These are phyloP conservation scores for Anas platyrhynchos DNA, from an alignment of 2,113 vertebrate genomes.

Conservation along the genomic window DNA sequence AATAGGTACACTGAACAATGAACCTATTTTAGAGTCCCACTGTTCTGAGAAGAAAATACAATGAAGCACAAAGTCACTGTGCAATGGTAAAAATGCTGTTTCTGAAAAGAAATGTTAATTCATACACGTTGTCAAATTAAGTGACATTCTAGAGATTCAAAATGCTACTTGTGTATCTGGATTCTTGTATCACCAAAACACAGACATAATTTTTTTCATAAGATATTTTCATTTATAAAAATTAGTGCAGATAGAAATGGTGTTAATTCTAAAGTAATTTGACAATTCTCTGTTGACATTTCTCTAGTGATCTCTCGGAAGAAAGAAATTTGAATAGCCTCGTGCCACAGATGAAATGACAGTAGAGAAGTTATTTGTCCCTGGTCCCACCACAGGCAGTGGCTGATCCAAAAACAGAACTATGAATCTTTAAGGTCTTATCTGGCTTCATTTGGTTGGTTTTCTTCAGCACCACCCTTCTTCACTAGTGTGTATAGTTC, in stretches of 20 bases:
- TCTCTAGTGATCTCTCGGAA: background rate
- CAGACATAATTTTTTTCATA: background rate
- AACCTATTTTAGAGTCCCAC: background rate
- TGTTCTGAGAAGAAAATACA: background rate
- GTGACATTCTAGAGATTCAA: background rate
- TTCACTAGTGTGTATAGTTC: background rate
- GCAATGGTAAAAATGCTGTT: background rate
- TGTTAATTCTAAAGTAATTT: background rate
- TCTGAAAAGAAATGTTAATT: background rate
- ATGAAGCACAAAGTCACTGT: background rate
- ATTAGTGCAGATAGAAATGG: background rate
- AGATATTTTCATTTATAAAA: background rate
- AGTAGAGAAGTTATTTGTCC: background rate
- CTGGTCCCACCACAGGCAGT: background rate
- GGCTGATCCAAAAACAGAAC: background rate
- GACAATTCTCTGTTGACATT: background rate
- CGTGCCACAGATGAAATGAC: rapidly evolving
- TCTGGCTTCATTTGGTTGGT: rapidly evolving
- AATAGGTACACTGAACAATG: background rate
- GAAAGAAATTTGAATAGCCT: background rate
- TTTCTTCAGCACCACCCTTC: background rate
- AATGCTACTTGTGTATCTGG: rapidly evolving
- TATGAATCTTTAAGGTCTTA: background rate
- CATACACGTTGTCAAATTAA: background rate
- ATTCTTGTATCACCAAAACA: background rate